Conservation (phyloP, 2,888 invertebrate genomes). For the Eilema caniola region DNA sequence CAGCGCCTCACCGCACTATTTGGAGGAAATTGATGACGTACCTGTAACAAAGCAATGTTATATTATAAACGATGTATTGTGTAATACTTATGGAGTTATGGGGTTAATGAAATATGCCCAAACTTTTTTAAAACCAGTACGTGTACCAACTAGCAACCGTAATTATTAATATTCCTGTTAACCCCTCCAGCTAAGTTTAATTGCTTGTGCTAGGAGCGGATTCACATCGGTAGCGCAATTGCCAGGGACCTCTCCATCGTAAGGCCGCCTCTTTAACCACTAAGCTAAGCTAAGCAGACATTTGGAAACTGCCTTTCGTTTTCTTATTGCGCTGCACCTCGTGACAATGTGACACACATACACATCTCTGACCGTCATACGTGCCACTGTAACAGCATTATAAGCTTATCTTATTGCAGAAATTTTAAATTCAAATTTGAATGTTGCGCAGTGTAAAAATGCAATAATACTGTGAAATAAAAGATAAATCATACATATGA, state of each 20-base stretch:
- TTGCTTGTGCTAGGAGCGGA: no score
- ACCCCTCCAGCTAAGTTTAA: no score
- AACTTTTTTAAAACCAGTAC: neutral
- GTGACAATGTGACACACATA: neutral
- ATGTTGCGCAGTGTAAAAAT: neutral
- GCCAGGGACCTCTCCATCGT: neutral
- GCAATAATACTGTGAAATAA: neutral
- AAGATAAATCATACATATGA: neutral
- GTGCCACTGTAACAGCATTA: neutral
- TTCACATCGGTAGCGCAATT: no score
- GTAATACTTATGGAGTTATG: neutral
- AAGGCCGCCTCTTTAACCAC: neutral
- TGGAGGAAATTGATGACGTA: constrained; percentile 53
- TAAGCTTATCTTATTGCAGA: neutral
- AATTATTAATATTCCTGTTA: no score
- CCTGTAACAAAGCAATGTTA: constrained; percentile 65
- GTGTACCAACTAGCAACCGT: no score
- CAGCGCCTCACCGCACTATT: constrained; percentile 21
- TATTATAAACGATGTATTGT: constrained; percentile 15
- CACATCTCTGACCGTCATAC: neutral
- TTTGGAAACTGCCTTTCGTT: neutral
- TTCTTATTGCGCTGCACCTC: neutral
- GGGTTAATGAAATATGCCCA: neutral
- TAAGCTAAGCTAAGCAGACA: neutral
- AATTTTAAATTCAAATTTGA: neutral